Percentiles rank a stretch among this genome's conserved stretches.
Conservation (phyloP, 2,888 invertebrate genomes). For the Cheilosia vulpina region DNA sequence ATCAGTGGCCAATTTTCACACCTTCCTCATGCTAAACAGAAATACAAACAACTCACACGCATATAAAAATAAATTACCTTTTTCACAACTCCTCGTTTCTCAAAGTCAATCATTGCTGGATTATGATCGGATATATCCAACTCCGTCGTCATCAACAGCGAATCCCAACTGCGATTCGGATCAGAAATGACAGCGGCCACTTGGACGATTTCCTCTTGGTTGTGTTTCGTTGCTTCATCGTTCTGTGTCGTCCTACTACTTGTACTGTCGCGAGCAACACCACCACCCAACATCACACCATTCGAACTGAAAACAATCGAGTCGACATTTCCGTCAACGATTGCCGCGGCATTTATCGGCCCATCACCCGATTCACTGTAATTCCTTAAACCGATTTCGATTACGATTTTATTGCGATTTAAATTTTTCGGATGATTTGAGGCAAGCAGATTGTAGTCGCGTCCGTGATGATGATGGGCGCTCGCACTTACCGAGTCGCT, state of each 20-base stretch:
- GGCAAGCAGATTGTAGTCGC: slow-evolving; percentile 82
- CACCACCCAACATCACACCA: slow-evolving; percentile 47
- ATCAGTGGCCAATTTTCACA: slow-evolving; percentile 16
- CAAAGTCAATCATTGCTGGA: slow-evolving; percentile 81
- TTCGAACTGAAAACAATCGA: slow-evolving; percentile 80
- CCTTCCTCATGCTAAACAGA: slow-evolving; percentile 30
- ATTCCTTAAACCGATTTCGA: slow-evolving; percentile 81
- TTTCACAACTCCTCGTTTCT: slow-evolving; percentile 83
- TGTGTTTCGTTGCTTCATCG: not conserved
- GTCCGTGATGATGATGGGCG: slow-evolving; percentile 81
- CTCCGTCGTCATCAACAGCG: not conserved
- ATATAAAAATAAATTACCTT: slow-evolving; percentile 78
- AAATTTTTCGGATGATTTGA: slow-evolving; percentile 82
- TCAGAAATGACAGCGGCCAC: slow-evolving; percentile 57
- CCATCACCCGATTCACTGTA: slow-evolving; percentile 75
- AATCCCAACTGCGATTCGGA: slow-evolving; percentile 21
- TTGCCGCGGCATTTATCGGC: slow-evolving; percentile 77
- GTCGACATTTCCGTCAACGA: slow-evolving; percentile 81
- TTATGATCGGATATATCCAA: slow-evolving; percentile 79
- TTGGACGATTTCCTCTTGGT: slow-evolving; percentile 21
- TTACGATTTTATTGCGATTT: slow-evolving; percentile 81
- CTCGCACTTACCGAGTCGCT: slow-evolving; percentile 82
- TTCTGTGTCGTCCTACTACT: slow-evolving; percentile 3
- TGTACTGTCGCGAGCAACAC: slow-evolving; percentile 8
- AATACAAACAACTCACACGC: slow-evolving; percentile 35